These are phyloP conservation scores for Salarias fasciatus DNA, from an alignment of 2,797 vertebrate genomes.

Conservation along the genomic window DNA sequence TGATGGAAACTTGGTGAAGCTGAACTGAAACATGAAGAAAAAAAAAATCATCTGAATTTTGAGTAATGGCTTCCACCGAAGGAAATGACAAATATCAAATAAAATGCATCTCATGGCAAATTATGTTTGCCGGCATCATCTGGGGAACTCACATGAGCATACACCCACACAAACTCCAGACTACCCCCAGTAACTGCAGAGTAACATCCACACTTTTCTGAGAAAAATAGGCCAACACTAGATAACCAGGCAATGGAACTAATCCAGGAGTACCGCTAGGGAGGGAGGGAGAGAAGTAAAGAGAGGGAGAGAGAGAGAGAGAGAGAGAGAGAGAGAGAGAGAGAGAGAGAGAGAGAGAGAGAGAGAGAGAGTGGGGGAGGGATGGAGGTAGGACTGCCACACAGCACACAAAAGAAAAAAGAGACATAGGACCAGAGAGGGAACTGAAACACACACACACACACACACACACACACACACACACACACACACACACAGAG, in stretches of 20 bases:
- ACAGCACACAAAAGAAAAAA: conserved; percentile 27
- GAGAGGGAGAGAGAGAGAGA: no score
- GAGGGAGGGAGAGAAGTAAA: conserved; percentile 64
- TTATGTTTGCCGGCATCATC: conserved; percentile 12
- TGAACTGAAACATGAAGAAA: neutral
- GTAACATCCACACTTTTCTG: conserved; percentile 67
- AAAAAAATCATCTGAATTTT: conserved; percentile 6
- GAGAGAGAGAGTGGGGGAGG: conserved; percentile 42
- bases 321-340: no score
- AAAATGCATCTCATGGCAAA: conserved; percentile 23
- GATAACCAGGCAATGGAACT: conserved; percentile 86
- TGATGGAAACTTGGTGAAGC: no score
- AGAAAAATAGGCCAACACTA: conserved; percentile 82
- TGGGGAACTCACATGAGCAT: conserved; percentile 12
- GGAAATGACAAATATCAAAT: conserved; percentile 20
- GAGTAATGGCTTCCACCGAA: conserved; percentile 1
- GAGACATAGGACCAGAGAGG: conserved; percentile 48
- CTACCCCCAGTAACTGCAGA: conserved; percentile 59
- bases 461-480: conserved; percentile 26
- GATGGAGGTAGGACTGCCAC: conserved; percentile 53
- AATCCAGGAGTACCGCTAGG: conserved; percentile 78
- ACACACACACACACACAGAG: conserved; percentile 22
- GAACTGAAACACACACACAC: conserved; percentile 22
- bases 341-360: no score
- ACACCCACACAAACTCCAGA: conserved; percentile 33